These are phyloP conservation scores for Callospermophilus lateralis DNA, from an alignment of 2,113 vertebrate genomes.

Conservation along the genomic window DNA sequence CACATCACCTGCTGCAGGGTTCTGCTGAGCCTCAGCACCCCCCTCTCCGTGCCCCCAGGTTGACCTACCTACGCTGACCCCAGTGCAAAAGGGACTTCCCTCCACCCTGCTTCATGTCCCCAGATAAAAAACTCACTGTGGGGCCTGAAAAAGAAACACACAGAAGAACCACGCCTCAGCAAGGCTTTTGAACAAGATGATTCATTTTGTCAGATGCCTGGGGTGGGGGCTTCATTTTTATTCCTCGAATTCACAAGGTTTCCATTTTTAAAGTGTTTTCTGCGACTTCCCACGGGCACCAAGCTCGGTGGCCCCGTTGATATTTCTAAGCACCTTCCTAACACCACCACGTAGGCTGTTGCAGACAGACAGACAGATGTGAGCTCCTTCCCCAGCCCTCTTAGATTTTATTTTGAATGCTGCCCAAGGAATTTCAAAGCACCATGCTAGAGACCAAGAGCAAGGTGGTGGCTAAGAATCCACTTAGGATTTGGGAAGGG, in stretches of 20 bases:
- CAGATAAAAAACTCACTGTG: not conserved
- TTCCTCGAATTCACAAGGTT: not conserved
- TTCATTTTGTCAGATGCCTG: not conserved
- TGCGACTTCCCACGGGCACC: not conserved
- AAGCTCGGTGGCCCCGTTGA: not conserved
- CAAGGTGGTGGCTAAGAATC: not conserved
- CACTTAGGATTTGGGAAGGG: too few species aligned
- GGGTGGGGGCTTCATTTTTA: not conserved
- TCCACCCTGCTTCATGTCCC: not conserved
- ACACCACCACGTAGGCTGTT: not conserved
- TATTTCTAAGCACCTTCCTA: not conserved
- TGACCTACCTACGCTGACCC: not conserved
- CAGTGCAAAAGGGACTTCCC: too few species aligned
- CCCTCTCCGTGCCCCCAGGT: not conserved
- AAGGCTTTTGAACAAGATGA: not conserved
- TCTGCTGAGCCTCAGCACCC: not conserved
- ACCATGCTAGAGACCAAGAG: not conserved
- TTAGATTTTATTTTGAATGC: not conserved
- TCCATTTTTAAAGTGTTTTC: not conserved
- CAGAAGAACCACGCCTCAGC: not conserved
- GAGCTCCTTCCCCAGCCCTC: not conserved
- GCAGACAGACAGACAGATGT: too few species aligned
- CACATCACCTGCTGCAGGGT: not conserved
- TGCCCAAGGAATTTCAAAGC: not conserved
- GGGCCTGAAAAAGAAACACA: not conserved